phyloP scores from a whole-genome alignment of 2,888 invertebrate species.

The Zygaena filipendulae region DNA sequence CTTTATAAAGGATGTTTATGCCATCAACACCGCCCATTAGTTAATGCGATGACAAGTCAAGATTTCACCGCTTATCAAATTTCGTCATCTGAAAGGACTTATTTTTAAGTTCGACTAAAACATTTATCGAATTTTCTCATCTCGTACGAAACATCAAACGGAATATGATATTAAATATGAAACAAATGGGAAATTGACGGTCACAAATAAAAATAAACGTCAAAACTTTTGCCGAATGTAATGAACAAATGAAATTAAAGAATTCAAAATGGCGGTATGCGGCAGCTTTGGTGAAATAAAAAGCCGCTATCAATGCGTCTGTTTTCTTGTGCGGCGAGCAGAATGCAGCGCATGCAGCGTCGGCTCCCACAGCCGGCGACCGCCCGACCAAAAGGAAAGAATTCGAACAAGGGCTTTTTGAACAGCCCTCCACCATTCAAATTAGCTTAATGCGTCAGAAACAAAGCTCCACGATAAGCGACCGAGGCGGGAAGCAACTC shows the following conservation, averaged over 20 bases:
- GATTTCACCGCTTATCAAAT: conserved; percentile 53
- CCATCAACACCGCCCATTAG: conserved; percentile 31
- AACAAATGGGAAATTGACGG: conserved; percentile 14
- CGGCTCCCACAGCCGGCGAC: conserved; percentile 50
- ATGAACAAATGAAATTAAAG: conserved; percentile 32
- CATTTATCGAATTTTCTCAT: no score
- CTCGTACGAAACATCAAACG: no score
- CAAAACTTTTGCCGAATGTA: no score
- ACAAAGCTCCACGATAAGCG: conserved; percentile 61
- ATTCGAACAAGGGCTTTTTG: conserved; percentile 62
- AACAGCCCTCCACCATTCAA: conserved; percentile 62
- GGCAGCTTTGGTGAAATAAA: conserved; percentile 27
- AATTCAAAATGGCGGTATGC: not conserved
- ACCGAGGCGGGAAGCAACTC: conserved; percentile 38
- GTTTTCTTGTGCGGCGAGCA: conserved; percentile 48
- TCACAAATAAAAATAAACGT: conserved; percentile 23
- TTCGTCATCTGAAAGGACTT: conserved; percentile 45
- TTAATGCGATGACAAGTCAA: conserved; percentile 51
- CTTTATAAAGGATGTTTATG: conserved; percentile 31
- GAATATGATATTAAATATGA: no score
- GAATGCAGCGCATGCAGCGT: conserved; percentile 48
- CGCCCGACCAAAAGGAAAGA: conserved; percentile 50
- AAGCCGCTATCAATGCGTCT: conserved; percentile 45
- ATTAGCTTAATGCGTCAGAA: conserved; percentile 63
- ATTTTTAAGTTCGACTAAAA: conserved; percentile 40